Conservation (phyloP, 2,113 vertebrate genomes). For the Verasper variegatus region DNA sequence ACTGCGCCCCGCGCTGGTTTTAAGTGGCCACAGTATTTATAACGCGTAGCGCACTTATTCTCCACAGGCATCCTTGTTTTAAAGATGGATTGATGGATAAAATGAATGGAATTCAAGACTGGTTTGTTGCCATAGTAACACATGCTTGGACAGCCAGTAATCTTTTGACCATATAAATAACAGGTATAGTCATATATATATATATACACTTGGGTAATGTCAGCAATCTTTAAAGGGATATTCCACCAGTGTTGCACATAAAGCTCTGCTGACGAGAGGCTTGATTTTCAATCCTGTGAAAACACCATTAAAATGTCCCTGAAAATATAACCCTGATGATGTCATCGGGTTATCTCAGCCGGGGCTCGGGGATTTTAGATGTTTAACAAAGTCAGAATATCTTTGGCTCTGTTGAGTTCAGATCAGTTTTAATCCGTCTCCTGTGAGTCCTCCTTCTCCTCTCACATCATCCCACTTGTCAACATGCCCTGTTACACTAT, state of each 20-base stretch:
- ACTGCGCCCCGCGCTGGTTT: conserved; percentile 36
- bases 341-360: conserved; percentile 6
- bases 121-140: conserved; percentile 6
- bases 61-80: conserved; percentile 19
- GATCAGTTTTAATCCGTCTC: no score
- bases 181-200: neutral
- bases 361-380: no score
- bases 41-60: conserved; percentile 27
- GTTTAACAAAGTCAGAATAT: neutral
- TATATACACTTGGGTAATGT: neutral
- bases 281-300: neutral
- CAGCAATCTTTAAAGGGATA: neutral
- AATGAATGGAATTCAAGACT: conserved; percentile 4
- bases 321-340: conserved; percentile 9
- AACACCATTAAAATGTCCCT: neutral
- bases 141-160: neutral
- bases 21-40: conserved; percentile 49
- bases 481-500: no score
- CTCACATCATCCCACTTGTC: no score
- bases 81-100: neutral
- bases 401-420: no score
- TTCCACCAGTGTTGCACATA: neutral
- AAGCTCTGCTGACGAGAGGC: neutral
- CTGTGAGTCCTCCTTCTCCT: no score
- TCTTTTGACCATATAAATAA: conserved; percentile 1